phyloP scores from a whole-genome alignment of 2,797 vertebrate species.

The Lutjanus argentimaculatus region DNA sequence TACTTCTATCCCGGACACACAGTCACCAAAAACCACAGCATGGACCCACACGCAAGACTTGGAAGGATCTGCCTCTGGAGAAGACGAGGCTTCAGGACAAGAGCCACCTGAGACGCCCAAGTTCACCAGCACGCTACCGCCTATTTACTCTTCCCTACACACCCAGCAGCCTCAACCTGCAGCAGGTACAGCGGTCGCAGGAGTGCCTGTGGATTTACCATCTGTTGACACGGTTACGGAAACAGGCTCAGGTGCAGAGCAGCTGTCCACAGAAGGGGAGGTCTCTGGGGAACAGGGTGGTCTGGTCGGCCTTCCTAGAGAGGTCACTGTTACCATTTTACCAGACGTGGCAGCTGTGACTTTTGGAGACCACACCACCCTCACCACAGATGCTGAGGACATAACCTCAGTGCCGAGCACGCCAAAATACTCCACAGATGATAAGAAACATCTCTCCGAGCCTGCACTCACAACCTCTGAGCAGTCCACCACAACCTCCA shows the following conservation, averaged over 20 bases:
- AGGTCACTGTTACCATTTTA: conserved; percentile 31
- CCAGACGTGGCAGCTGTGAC: conserved; percentile 44
- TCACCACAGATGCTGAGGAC: background rate
- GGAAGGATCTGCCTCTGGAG: conserved; percentile 79
- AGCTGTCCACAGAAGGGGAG: conserved; percentile 39
- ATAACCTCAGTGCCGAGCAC: background rate
- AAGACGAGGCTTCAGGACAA: conserved; percentile 77
- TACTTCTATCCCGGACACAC: conserved; percentile 25
- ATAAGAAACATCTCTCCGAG: background rate
- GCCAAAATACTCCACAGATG: background rate
- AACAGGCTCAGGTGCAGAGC: conserved; percentile 48
- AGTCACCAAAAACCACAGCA: background rate
- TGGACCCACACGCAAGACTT: conserved; percentile 39
- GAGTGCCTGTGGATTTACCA: conserved; percentile 15
- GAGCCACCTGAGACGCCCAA: conserved; percentile 49
- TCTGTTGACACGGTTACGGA: conserved; percentile 9
- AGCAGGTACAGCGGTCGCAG: background rate
- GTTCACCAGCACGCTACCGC: background rate
- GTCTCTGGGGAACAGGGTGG: conserved; percentile 28
- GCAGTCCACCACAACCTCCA: conserved; percentile 1
- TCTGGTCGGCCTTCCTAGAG: conserved; percentile 4
- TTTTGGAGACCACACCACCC: conserved; percentile 14
- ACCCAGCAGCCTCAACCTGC: conserved; percentile 17
- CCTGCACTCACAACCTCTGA: background rate
- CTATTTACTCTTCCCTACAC: conserved; percentile 1